Evolutionary conservation across 2,797 vertebrate species (phyloP).

Genomic region (Sylvia borin): DNA sequence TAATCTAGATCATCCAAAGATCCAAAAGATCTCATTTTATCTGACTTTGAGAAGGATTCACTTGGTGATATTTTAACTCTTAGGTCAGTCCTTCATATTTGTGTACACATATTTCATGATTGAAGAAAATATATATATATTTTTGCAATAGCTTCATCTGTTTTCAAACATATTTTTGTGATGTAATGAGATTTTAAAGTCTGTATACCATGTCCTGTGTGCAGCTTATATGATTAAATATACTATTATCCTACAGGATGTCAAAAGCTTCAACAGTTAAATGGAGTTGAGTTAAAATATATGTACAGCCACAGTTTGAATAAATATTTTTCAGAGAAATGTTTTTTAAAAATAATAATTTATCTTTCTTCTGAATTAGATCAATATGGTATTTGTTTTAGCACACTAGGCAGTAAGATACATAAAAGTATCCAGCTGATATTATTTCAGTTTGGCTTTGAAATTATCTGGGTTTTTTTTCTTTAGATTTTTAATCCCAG

Average conservation of each 20-base stretch:
- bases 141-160: background rate
- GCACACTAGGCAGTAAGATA: background rate
- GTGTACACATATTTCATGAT: background rate
- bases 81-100: background rate
- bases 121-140: background rate
- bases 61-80: background rate
- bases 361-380: background rate
- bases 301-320: background rate
- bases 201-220: background rate
- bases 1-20: no score
- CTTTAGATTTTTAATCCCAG: background rate
- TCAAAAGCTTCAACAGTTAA: background rate
- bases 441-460: background rate
- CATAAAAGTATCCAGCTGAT: background rate
- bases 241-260: background rate
- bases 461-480: fast-evolving
- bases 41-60: background rate
- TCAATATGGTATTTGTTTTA: background rate
- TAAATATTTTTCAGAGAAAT: background rate
- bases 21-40: background rate
- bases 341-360: background rate
- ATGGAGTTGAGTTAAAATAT: background rate
- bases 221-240: background rate
- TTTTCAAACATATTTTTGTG: background rate
- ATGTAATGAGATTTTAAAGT: background rate